phyloP scores from a whole-genome alignment of 1,140 invertebrate species.

The Metaphire vulgaris region DNA sequence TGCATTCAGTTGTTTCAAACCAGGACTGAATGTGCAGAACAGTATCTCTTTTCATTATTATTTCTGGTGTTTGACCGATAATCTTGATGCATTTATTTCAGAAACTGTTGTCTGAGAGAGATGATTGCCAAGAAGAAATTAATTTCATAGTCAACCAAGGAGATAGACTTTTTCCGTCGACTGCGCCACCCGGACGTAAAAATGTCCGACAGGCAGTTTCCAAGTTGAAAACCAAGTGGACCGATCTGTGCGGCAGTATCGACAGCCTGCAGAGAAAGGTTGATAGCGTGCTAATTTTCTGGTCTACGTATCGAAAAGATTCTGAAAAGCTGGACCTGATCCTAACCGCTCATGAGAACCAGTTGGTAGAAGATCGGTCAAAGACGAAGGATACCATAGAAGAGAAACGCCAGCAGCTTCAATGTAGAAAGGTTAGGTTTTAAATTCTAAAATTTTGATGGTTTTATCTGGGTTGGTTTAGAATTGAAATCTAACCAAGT shows the following conservation, averaged over 20 bases:
- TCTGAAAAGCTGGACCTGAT: neutral
- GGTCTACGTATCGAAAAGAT: neutral
- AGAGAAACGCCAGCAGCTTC: neutral
- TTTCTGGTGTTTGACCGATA: no score
- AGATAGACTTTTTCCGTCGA: neutral
- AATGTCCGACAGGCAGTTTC: neutral
- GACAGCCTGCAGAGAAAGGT: neutral
- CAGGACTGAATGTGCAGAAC: no score
- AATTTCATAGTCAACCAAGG: neutral
- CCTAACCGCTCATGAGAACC: neutral
- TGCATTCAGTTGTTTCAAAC: no score
- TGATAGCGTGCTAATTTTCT: neutral
- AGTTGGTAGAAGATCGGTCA: no score
- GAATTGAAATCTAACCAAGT: no score
- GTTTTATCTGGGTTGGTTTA: no score
- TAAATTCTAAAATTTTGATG: no score
- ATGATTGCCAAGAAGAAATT: neutral
- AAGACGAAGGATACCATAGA: neutral
- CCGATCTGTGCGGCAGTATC: neutral
- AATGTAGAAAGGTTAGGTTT: neutral
- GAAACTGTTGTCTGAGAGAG: neutral
- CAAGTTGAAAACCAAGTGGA: neutral
- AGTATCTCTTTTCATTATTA: no score
- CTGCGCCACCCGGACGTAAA: neutral
- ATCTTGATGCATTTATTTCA: neutral